Conservation (phyloP, 2,797 vertebrate genomes). For the Silurus lanzhouensis region DNA sequence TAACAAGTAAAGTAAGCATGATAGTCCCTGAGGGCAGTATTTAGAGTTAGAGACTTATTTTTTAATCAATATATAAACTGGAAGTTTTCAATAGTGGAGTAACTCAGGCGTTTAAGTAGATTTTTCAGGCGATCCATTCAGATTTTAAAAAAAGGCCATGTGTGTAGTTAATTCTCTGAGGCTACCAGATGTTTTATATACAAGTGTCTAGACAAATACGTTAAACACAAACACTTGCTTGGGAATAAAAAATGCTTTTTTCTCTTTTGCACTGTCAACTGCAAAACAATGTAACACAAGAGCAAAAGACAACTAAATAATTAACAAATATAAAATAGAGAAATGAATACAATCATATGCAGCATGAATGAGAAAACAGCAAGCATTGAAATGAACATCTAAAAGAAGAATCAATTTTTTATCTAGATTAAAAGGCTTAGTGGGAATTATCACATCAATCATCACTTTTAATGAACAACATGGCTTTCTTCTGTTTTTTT, state of each 20-base stretch:
- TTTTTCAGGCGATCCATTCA: not conserved
- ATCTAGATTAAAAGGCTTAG: not conserved
- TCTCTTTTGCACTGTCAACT: not conserved
- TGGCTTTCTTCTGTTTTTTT: not conserved
- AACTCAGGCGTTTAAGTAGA: not conserved
- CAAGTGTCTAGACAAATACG: not conserved
- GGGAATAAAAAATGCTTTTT: not conserved
- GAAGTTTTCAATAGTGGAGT: not conserved
- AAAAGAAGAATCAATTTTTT: too few species aligned
- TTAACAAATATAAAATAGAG: not conserved
- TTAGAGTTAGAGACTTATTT: not conserved
- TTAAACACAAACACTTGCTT: not conserved
- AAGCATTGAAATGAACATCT: not conserved
- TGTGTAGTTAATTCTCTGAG: not conserved
- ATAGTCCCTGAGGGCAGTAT: not conserved
- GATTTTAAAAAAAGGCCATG: not conserved
- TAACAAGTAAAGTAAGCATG: not conserved
- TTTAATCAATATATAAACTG: not conserved
- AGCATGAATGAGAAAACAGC: not conserved
- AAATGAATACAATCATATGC: not conserved
- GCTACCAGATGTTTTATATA: not conserved
- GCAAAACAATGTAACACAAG: not conserved
- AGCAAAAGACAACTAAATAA: not conserved
- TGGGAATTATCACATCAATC: not conserved
- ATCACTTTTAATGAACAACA: not conserved